Evolutionary conservation across 2,888 invertebrate species (phyloP), one percentile per base, ranked within the genome.

Genomic region (Xestia xanthographa): DNA sequence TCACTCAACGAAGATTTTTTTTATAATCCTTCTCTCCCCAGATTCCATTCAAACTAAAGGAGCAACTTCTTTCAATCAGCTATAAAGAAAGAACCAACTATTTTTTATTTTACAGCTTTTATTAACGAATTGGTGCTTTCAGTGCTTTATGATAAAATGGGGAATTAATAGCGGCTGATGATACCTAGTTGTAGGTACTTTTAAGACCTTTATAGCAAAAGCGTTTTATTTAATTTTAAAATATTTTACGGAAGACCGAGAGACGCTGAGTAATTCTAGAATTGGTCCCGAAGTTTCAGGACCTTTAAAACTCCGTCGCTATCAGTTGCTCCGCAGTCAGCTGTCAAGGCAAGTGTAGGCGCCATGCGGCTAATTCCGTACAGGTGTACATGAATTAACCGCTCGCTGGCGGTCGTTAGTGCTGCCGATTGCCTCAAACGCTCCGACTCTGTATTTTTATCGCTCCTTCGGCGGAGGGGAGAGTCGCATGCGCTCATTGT

Each of bases 401-500:
- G 81, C 85, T 89, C 83, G 80, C 83, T 62, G 86, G 89, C 85
- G 84, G 92, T 93, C 93, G 92, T 95, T 94, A 95, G 93, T 90
- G 90, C 91, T 90, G 91, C 86, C 92, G 91, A 94, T 94, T 93
- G 92, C 89, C 91, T 91, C 85, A 90, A 91, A 91, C 89, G 89
- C 90, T 88, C 85, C 91, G 90, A 91, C 93, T 94, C 91, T 90
- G 92, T 94, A 94, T 95, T 95, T 95, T 96, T 95, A 95, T 96
- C 92, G 93, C 92, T 94, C 90, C 94, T 94, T 93, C 92, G 91
- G 87, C 91, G 90, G 90, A 94, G 93, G 94, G 94, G 94, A 92
- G 90, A 90, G 90, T 89, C 92, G 93, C 93, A 91, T 91, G 92
- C 93, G 94, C 95, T 94, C 96, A 95, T 95, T 95, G 95, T 95